These are phyloP conservation scores for Scyliorhinus canicula DNA, from an alignment of 2,797 vertebrate species.

Conservation along the genomic window DNA sequence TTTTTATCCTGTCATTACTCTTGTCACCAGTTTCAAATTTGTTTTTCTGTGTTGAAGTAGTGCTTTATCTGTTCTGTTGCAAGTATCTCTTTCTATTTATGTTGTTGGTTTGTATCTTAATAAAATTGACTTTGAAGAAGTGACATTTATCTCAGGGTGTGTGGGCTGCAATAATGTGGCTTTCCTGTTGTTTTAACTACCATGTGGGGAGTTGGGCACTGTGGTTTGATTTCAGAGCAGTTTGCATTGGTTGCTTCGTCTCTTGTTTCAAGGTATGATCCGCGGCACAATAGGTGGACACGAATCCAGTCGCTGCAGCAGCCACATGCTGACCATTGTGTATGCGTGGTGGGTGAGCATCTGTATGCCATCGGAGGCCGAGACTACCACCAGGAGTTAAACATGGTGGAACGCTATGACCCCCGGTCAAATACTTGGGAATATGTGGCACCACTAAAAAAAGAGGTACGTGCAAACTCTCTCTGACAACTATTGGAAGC, in stretches of 20 bases:
- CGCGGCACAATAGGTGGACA: slow-evolving; percentile 89
- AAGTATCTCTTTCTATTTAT: background rate
- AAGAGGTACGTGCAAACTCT: slow-evolving; percentile 66
- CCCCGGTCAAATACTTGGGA: slow-evolving; percentile 83
- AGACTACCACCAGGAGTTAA: slow-evolving; percentile 83
- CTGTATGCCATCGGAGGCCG: slow-evolving; percentile 90
- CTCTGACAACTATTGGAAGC: background rate
- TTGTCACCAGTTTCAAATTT: background rate
- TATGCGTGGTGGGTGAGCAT: slow-evolving; percentile 73
- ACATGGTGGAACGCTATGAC: slow-evolving; percentile 85
- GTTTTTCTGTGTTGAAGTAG: background rate
- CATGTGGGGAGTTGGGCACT: background rate
- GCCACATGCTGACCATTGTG: slow-evolving; percentile 85
- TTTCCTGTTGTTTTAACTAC: background rate
- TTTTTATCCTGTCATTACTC: background rate
- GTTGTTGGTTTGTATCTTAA: background rate
- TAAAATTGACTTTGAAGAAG: background rate
- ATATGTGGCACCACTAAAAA: slow-evolving; percentile 75
- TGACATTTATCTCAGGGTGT: background rate
- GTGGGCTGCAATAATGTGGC: background rate
- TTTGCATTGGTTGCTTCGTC: background rate
- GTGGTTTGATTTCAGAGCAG: background rate
- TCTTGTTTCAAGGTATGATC: slow-evolving; percentile 75
- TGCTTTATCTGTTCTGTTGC: background rate
- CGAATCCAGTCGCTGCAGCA: slow-evolving; percentile 80